Conservation (phyloP, 2,888 invertebrate species). For the Branchellion lobata region DNA sequence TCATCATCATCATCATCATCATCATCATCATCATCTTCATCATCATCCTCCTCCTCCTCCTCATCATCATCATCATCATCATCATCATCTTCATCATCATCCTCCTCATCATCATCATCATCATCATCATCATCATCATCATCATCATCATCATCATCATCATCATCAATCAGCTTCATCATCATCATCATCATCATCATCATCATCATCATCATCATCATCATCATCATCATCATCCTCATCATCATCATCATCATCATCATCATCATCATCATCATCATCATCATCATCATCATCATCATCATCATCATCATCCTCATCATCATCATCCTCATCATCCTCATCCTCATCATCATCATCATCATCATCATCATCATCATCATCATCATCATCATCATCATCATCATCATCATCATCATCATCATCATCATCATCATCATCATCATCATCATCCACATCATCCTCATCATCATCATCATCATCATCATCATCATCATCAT, state of each 20-base stretch:
- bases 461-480: slow-evolving; percentile 40
- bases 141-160: slow-evolving; percentile 45
- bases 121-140: slow-evolving; percentile 40
- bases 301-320: slow-evolving; percentile 46
- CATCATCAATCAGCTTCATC: slow-evolving; percentile 48
- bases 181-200: slow-evolving; percentile 48
- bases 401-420: slow-evolving; percentile 48
- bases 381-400: slow-evolving; percentile 48
- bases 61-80: slow-evolving; percentile 18
- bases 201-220: slow-evolving; percentile 48
- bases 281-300: slow-evolving; percentile 48
- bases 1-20: slow-evolving; percentile 33
- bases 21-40: slow-evolving; percentile 30
- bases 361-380: slow-evolving; percentile 48
- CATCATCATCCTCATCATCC: slow-evolving; percentile 41
- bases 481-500: slow-evolving; percentile 39
- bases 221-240: slow-evolving; percentile 47
- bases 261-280: slow-evolving; percentile 47
- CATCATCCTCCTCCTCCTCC: slow-evolving; percentile 2
- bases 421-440: slow-evolving; percentile 46
- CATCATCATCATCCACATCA: slow-evolving; percentile 41
- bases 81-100: slow-evolving; percentile 7
- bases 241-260: slow-evolving; percentile 49
- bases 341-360: slow-evolving; percentile 47
- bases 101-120: slow-evolving; percentile 27